phyloP scores from a whole-genome alignment of 2,113 vertebrate genomes.

The Rhea americana region DNA sequence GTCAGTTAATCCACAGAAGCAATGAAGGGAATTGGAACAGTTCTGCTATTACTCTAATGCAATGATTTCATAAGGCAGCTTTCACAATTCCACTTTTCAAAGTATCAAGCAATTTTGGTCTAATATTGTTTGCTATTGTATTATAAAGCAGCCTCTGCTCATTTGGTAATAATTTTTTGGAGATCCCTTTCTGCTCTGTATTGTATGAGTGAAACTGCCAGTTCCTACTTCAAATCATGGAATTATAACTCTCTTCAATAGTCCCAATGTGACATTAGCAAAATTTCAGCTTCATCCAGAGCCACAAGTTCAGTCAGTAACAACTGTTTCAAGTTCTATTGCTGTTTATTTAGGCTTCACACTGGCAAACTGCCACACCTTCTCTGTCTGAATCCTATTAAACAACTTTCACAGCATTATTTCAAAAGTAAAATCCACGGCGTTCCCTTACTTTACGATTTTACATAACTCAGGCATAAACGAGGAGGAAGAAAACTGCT shows the following conservation, averaged over 20 bases:
- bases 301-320: constrained; percentile 45
- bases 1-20: constrained; percentile 30
- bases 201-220: not conserved
- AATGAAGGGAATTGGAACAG: constrained; percentile 29
- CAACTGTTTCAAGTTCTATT: constrained; percentile 55
- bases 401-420: not conserved
- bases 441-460: not conserved
- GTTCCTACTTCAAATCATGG: constrained; percentile 36
- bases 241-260: constrained; percentile 34
- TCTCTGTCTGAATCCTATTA: not conserved
- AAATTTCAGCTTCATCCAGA: constrained; percentile 61
- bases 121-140: constrained; percentile 42
- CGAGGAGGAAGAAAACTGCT: not conserved
- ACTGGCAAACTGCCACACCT: not conserved
- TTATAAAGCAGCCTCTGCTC: constrained; percentile 24
- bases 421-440: not conserved
- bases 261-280: constrained; percentile 25
- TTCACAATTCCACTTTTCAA: constrained; percentile 41
- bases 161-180: constrained; percentile 50
- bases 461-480: not conserved
- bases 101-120: constrained; percentile 43
- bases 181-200: constrained; percentile 32
- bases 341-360: constrained; percentile 57
- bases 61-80: constrained; percentile 43
- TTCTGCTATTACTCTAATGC: not conserved